A percentile compares a stretch with the other conserved stretches of the same genome.
Conservation (phyloP, 2,113 vertebrate species). For the Colaptes auratus region DNA sequence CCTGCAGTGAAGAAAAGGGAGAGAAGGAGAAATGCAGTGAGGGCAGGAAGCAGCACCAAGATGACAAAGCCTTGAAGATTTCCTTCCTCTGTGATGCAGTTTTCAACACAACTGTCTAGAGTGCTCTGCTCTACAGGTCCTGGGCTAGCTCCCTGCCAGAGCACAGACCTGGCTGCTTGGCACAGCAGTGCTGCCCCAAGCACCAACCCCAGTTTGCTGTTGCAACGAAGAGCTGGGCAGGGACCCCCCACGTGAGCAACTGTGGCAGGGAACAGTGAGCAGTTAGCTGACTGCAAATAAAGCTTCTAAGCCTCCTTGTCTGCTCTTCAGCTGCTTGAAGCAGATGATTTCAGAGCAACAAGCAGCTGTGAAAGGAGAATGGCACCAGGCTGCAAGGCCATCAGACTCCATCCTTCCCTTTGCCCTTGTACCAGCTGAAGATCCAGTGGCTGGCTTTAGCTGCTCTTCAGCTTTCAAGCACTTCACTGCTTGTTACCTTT, state of each 20-base stretch:
- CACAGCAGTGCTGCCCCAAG: background rate
- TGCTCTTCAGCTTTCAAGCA: background rate
- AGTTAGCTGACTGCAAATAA: background rate
- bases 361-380: background rate
- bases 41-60: background rate
- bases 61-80: background rate
- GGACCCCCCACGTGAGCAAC: background rate
- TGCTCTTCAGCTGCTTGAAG: background rate
- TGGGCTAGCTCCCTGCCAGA: background rate
- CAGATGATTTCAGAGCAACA: background rate
- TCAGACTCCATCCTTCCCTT: background rate
- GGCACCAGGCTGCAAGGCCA: background rate
- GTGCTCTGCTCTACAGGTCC: background rate
- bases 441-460: conserved; percentile 9
- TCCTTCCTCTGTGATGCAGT: background rate
- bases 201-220: background rate
- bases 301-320: background rate
- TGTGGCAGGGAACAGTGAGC: background rate
- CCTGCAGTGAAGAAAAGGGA: background rate
- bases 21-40: background rate
- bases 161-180: background rate
- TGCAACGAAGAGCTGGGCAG: background rate
- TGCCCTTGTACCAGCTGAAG: background rate
- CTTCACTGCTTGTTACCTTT: background rate
- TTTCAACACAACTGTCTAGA: background rate